These are phyloP conservation scores for Sapayoa aenigma DNA, from an alignment of 2,113 vertebrate genomes.

Conservation along the genomic window DNA sequence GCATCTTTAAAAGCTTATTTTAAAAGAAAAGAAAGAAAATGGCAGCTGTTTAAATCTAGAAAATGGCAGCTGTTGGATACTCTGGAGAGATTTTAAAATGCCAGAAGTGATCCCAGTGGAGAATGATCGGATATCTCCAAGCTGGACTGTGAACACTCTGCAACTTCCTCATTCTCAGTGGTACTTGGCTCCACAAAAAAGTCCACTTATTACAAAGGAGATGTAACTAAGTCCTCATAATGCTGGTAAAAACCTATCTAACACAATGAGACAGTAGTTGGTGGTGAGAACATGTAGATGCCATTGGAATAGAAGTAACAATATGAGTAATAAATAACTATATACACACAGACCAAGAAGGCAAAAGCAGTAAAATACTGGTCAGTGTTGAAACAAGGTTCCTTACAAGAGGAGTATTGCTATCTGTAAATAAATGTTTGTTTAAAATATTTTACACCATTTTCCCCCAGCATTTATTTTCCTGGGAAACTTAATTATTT, in stretches of 20 bases:
- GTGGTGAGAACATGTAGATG: neutral
- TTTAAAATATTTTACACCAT: neutral
- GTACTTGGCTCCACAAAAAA: constrained; percentile 15
- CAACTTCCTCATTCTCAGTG: constrained; percentile 31
- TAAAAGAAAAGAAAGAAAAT: constrained; percentile 41
- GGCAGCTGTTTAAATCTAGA: constrained; percentile 55
- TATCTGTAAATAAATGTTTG: neutral
- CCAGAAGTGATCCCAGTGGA: constrained; percentile 41
- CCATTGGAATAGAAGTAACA: neutral
- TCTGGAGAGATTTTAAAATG: constrained; percentile 45
- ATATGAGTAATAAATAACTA: neutral
- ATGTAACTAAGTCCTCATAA: neutral
- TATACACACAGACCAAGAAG: neutral
- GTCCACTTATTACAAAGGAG: neutral
- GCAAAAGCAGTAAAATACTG: neutral
- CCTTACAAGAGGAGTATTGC: neutral
- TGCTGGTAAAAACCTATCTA: constrained; percentile 7
- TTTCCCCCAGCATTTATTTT: neutral
- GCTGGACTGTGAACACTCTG: neutral
- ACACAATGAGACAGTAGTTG: neutral
- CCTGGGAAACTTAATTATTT: neutral
- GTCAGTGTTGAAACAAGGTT: neutral
- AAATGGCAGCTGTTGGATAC: constrained; percentile 59
- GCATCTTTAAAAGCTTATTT: constrained; percentile 21
- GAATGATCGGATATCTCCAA: constrained; percentile 34